Percentiles rank a stretch among this genome's conserved stretches.
These are phyloP conservation scores for Sipha flava DNA, from an alignment of 1,140 invertebrate species.

Conservation along the genomic window DNA sequence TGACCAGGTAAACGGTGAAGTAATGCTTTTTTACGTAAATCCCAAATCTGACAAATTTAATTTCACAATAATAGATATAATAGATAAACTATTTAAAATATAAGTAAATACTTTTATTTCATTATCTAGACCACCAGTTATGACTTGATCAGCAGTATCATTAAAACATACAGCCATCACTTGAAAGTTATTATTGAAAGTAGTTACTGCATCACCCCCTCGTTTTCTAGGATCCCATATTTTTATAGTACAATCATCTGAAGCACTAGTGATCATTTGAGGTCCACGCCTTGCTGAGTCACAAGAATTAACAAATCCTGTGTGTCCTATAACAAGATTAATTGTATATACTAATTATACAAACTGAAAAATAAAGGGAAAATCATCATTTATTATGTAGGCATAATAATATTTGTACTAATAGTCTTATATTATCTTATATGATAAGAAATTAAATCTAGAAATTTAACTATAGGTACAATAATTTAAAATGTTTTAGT, in stretches of 20 bases:
- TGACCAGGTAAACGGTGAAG: slow-evolving; percentile 79
- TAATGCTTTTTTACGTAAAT: slow-evolving; percentile 82
- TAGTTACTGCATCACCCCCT: slow-evolving; percentile 54
- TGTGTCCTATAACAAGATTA: slow-evolving; percentile 48
- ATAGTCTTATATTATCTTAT: no score
- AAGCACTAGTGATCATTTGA: slow-evolving; percentile 80
- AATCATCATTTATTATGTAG: no score
- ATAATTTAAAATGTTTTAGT: no score
- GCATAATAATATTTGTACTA: no score
- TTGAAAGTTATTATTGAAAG: slow-evolving; percentile 74
- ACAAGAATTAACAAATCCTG: slow-evolving; percentile 79
- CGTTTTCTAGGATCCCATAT: slow-evolving; percentile 84
- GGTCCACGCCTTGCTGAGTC: slow-evolving; percentile 74
- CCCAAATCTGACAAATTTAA: slow-evolving; percentile 64
- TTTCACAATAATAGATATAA: not conserved
- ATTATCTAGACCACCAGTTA: slow-evolving; percentile 92
- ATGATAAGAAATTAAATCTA: no score
- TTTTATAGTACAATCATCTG: slow-evolving; percentile 89
- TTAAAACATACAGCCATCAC: slow-evolving; percentile 90
- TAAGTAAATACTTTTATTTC: slow-evolving; percentile 72
- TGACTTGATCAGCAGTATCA: slow-evolving; percentile 86
- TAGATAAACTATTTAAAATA: not conserved
- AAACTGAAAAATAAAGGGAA: no score
- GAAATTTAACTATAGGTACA: no score
- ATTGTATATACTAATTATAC: not conserved